Percentiles rank a stretch among this genome's conserved stretches.
Conservation (phyloP, 2,113 vertebrate species). For the Isichthys henryi region DNA sequence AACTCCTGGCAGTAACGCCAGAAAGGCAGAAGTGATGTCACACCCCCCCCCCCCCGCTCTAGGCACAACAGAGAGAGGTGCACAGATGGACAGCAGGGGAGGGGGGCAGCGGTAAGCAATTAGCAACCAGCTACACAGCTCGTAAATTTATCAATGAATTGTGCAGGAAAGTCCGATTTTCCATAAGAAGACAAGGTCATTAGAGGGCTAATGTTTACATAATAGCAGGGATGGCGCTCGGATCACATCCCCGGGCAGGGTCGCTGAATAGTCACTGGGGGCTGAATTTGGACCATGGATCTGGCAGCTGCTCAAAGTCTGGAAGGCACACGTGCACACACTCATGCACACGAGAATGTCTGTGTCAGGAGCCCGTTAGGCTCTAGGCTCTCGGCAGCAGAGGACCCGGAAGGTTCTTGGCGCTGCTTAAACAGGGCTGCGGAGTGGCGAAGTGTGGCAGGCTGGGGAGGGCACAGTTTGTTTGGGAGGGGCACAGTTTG, state of each 20-base stretch:
- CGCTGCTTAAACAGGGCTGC: background rate
- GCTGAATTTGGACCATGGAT: background rate
- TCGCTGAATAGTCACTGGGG: background rate
- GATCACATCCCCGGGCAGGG: background rate
- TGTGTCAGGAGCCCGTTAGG: background rate
- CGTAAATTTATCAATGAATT: conserved; percentile 5
- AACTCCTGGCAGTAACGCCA: conserved; percentile 38
- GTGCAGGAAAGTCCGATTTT: background rate
- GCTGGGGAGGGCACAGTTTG: conserved; percentile 34
- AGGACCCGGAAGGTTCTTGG: background rate
- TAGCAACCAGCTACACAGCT: background rate
- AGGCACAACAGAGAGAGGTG: background rate
- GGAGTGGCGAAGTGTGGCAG: background rate
- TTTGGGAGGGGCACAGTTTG: conserved; percentile 4
- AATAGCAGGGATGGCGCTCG: background rate
- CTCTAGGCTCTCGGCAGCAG: background rate
- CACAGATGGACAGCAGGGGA: background rate
- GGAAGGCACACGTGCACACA: background rate
- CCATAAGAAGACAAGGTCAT: background rate
- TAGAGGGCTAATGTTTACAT: background rate
- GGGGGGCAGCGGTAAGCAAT: background rate
- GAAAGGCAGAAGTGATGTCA: conserved; percentile 29
- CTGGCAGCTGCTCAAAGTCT: background rate
- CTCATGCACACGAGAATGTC: background rate
- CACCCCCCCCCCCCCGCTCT: conserved; percentile 29